These are phyloP conservation scores for Sparidentex hasta DNA, from an alignment of 2,797 vertebrate species.

Conservation along the genomic window DNA sequence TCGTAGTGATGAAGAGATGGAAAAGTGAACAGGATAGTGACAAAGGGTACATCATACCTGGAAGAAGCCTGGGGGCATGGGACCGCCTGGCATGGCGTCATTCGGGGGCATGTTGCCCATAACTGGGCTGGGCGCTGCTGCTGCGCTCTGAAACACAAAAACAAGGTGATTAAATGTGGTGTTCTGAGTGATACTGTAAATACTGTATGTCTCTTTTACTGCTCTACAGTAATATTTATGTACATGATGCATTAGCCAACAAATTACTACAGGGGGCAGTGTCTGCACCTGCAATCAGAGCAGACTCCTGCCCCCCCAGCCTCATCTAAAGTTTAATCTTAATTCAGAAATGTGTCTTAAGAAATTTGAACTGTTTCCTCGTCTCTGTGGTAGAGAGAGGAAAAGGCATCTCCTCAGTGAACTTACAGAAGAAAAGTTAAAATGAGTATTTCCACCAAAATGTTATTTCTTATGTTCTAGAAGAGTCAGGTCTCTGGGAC, in stretches of 20 bases:
- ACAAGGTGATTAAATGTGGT: slow-evolving; percentile 15
- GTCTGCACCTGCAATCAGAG: slow-evolving; percentile 59
- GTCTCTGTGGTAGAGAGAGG: background rate
- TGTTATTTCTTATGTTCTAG: background rate
- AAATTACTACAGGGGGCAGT: slow-evolving; percentile 71
- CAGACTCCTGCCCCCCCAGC: background rate
- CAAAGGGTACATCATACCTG: slow-evolving; percentile 85
- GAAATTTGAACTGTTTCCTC: slow-evolving; percentile 35
- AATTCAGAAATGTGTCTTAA: slow-evolving; percentile 46
- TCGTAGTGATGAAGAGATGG: slow-evolving; percentile 8
- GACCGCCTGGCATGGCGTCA: slow-evolving; percentile 90
- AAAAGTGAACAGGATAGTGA: background rate
- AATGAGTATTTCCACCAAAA: slow-evolving; percentile 14
- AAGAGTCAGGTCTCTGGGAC: background rate
- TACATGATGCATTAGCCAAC: slow-evolving; percentile 38
- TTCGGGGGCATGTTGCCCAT: slow-evolving; percentile 93
- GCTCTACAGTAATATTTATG: background rate
- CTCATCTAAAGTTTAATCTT: slow-evolving; percentile 41
- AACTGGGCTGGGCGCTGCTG: slow-evolving; percentile 91
- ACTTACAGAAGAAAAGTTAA: slow-evolving; percentile 10
- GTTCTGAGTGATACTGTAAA: background rate
- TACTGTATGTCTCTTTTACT: background rate
- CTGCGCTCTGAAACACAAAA: slow-evolving; percentile 84
- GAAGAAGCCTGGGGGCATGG: slow-evolving; percentile 94
- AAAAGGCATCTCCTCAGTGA: slow-evolving; percentile 9